Evolutionary conservation across 2,888 invertebrate genomes (phyloP), one percentile per base, ranked within the genome.

Genomic region (Punctoribates punctum): DNA sequence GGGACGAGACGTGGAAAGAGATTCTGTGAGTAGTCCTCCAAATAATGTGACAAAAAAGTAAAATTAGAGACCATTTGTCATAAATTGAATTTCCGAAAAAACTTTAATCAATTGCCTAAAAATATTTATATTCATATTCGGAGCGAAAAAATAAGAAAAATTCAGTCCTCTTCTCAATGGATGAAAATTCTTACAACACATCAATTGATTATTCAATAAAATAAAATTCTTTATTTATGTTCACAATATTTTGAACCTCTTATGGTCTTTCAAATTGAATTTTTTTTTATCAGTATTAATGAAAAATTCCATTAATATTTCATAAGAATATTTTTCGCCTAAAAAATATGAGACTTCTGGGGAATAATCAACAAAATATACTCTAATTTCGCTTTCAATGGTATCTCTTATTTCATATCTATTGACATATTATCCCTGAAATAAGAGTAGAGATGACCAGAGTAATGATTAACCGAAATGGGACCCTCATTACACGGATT

Each of bases 1-100:
- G 80, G 54, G 79, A 79, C 48, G 79, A 79, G 48, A 77, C 77
- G 62, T 81, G 81, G 81, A 73, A 77, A 38, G 75, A 77, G 62
- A 79, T 81, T 23, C 73, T 80, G 81, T 81, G 77, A 80, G 80
- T 80, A 20, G 11, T 73, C 34, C 8, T 34, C 34, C 3, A 5
- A 67, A 27, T 38, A 67, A 29, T 48, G 11, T 48, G 34, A 34
- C 34, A 34, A 3, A 34, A 34, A 34, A 34, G 8, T 8, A 5
- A 8, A 8, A 34, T 34, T 34, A 34, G 4, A 34, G 3, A 34
- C 34, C 34, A 34, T 34, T 34, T 34, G 34, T 34, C 34, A 34
- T 34, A 34, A 34, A 34, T 8, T 34, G 8, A 34, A 34, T 34
- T 34, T 34, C 34, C 34, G 34, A 34, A 34, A n/a, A 34, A 34